A percentile compares a stretch with the other conserved stretches of the same genome.
These are phyloP conservation scores for Meloe dianella DNA, from an alignment of 2,888 invertebrate genomes.

Conservation along the genomic window DNA sequence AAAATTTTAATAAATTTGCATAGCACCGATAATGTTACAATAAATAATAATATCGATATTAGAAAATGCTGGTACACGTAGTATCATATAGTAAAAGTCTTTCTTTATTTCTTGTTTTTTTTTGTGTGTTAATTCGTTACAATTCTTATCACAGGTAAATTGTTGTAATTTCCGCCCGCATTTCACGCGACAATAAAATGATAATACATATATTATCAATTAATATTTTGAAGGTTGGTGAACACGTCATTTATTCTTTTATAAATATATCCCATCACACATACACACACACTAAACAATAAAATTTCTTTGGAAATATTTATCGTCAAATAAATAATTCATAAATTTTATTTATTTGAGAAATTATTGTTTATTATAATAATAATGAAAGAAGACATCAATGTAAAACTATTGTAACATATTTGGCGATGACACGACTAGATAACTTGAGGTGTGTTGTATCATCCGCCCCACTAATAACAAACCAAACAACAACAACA, in stretches of 20 bases:
- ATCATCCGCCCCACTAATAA: not conserved
- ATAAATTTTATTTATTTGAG: not conserved
- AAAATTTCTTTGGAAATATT: constrained; percentile 7
- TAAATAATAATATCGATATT: not conserved
- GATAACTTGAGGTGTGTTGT: constrained; percentile 5
- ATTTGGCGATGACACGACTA: constrained; percentile 11
- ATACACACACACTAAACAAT: not conserved
- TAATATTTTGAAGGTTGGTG: constrained; percentile 11
- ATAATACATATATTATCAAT: constrained; percentile 31
- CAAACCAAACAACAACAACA: not conserved
- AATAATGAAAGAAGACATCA: not conserved
- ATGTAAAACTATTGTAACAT: constrained; percentile 4
- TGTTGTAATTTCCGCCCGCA: constrained; percentile 29
- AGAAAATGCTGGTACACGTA: constrained; percentile 5
- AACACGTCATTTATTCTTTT: constrained; percentile 8
- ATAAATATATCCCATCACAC: constrained; percentile 1
- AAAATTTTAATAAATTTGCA: constrained; percentile 1
- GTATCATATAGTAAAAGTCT: too few species aligned
- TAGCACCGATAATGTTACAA: not conserved
- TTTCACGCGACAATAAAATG: constrained; percentile 26
- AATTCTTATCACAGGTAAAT: not conserved
- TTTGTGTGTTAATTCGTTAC: not conserved
- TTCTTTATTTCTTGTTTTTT: too few species aligned
- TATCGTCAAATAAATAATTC: constrained; percentile 11
- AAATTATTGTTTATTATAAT: not conserved